These are phyloP conservation scores for Lichenostomus cassidix DNA, from an alignment of 2,113 vertebrate species.

Conservation along the genomic window DNA sequence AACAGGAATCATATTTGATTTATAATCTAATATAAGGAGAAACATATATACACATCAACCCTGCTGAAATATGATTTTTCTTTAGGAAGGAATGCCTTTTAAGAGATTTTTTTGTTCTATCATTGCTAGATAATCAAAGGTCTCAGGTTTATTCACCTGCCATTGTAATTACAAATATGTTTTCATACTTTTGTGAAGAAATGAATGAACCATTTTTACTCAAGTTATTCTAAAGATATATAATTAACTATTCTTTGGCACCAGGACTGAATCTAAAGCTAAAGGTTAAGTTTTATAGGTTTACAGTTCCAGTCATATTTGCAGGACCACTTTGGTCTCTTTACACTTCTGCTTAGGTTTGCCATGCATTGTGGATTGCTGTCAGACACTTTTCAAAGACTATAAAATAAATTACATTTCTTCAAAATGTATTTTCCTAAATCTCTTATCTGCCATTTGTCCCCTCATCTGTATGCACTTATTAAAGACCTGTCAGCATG, in stretches of 20 bases:
- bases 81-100: background rate
- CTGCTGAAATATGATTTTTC: background rate
- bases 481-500: background rate
- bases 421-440: background rate
- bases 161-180: background rate
- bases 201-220: background rate
- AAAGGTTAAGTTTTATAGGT: background rate
- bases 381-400: background rate
- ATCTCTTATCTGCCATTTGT: background rate
- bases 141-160: background rate
- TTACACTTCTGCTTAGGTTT: background rate
- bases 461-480: background rate
- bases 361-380: background rate
- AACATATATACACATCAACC: background rate
- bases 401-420: background rate
- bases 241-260: background rate
- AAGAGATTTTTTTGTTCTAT: background rate
- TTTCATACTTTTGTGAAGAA: background rate
- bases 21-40: background rate
- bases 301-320: background rate
- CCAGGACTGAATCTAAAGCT: background rate
- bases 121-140: background rate
- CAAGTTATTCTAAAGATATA: background rate
- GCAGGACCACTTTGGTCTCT: background rate
- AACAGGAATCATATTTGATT: background rate